Conservation (phyloP, 2,797 vertebrate species). For the Falco cherrug region DNA sequence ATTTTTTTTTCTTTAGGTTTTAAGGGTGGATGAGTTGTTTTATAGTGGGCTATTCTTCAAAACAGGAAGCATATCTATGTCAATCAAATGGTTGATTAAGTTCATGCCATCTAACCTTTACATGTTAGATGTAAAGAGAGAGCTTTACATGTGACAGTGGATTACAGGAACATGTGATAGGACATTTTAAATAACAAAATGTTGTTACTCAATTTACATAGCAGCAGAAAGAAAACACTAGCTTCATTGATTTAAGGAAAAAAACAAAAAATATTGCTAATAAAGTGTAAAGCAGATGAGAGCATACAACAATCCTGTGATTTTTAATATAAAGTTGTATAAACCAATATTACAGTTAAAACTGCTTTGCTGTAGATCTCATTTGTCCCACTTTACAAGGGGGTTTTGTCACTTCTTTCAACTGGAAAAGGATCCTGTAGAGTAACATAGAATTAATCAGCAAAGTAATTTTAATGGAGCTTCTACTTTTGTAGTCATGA, state of each 20-base stretch:
- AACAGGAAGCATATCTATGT: not conserved
- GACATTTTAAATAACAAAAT: not conserved
- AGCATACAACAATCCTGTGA: not conserved
- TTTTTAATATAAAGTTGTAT: not conserved
- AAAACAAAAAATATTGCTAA: not conserved
- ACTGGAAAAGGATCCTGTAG: not conserved
- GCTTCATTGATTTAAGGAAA: not conserved
- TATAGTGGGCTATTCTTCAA: not conserved
- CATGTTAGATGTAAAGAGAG: not conserved
- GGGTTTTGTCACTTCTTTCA: not conserved
- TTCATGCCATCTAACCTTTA: not conserved
- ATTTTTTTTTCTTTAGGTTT: not conserved
- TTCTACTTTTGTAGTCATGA: not conserved
- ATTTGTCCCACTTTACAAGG: not conserved
- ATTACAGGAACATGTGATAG: not conserved
- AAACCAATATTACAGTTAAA: not conserved
- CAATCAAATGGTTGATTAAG: not conserved
- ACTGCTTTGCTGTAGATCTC: not conserved
- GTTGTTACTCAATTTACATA: not conserved
- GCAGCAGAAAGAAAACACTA: not conserved
- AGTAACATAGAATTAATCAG: not conserved
- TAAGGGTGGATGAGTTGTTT: not conserved
- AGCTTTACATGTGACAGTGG: not conserved
- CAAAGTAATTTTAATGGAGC: not conserved
- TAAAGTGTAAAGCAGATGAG: not conserved